These are phyloP conservation scores for Steromphala cineraria DNA, from an alignment of 2,888 invertebrate species.

Conservation along the genomic window DNA sequence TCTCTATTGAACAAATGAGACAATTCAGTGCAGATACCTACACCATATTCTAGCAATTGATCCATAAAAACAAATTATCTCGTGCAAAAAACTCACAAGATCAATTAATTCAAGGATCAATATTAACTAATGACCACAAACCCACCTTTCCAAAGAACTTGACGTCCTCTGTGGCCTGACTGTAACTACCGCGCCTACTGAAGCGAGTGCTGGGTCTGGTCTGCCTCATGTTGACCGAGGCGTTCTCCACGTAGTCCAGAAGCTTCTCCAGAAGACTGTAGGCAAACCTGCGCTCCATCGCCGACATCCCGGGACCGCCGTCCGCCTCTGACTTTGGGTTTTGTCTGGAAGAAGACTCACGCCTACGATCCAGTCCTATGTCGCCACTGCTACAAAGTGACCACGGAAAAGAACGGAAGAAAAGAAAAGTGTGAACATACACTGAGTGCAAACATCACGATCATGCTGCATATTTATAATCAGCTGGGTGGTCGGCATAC, in stretches of 20 bases:
- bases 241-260: slow-evolving; percentile 96
- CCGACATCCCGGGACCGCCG: slow-evolving; percentile 78
- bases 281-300: slow-evolving; percentile 95
- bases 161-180: slow-evolving; percentile 92
- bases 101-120: too few relatives aligned
- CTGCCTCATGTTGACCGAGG: slow-evolving; percentile 91
- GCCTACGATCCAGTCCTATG: slow-evolving; percentile 40
- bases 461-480: neutral
- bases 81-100: too few relatives aligned
- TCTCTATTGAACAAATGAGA: too few relatives aligned
- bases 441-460: neutral
- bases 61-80: too few relatives aligned
- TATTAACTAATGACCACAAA: too few relatives aligned
- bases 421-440: slow-evolving; percentile 29
- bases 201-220: slow-evolving; percentile 94
- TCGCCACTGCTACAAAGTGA: slow-evolving; percentile 40
- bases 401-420: slow-evolving; percentile 23
- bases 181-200: slow-evolving; percentile 83
- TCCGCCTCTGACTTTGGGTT: slow-evolving; percentile 69
- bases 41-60: too few relatives aligned
- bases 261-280: slow-evolving; percentile 97
- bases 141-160: slow-evolving; percentile 98
- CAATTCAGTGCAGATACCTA: too few relatives aligned
- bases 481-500: too few relatives aligned
- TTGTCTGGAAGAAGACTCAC: slow-evolving; percentile 64